These are phyloP conservation scores for Centropristis striata DNA, from an alignment of 2,113 vertebrate species.

Conservation along the genomic window DNA sequence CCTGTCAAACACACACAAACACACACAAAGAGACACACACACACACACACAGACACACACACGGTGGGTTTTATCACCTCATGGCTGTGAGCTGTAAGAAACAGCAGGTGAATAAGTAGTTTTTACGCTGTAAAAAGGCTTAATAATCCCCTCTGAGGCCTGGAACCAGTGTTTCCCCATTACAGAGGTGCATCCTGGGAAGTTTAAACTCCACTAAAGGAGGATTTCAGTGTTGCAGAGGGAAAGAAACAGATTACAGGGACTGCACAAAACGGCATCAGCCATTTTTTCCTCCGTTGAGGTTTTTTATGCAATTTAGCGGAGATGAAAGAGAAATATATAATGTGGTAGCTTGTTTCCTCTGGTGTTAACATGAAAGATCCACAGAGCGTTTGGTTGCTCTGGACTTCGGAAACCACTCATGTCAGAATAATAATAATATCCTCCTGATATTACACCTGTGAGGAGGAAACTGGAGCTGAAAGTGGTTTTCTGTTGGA, in stretches of 20 bases:
- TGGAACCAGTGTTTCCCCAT: conserved; percentile 53
- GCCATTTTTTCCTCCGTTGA: conserved; percentile 38
- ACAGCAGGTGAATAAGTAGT: conserved; percentile 25
- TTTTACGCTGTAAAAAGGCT: conserved; percentile 40
- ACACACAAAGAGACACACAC: not conserved
- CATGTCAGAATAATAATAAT: conserved; percentile 30
- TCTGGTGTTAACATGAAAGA: conserved; percentile 63
- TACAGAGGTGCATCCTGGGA: conserved; percentile 35
- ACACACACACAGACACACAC: conserved; percentile 6
- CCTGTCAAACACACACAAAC: conserved; percentile 78
- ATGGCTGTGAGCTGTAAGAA: conserved; percentile 36
- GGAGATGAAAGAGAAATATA: conserved; percentile 43
- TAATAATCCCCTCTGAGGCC: conserved; percentile 39
- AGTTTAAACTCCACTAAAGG: conserved; percentile 31
- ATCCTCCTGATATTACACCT: conserved; percentile 46
- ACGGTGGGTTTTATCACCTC: conserved; percentile 9
- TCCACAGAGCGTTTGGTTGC: conserved; percentile 21
- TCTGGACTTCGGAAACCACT: conserved; percentile 38
- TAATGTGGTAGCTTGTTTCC: conserved; percentile 51
- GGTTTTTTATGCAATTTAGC: conserved; percentile 55
- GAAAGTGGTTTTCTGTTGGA: conserved; percentile 21
- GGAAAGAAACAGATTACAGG: conserved; percentile 42
- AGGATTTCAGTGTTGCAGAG: conserved; percentile 14
- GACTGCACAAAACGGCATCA: conserved; percentile 43
- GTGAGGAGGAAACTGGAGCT: conserved; percentile 18